These are phyloP conservation scores for Hapalemur alaotrensis DNA, from an alignment of 2,797 vertebrate genomes.

Conservation along the genomic window DNA sequence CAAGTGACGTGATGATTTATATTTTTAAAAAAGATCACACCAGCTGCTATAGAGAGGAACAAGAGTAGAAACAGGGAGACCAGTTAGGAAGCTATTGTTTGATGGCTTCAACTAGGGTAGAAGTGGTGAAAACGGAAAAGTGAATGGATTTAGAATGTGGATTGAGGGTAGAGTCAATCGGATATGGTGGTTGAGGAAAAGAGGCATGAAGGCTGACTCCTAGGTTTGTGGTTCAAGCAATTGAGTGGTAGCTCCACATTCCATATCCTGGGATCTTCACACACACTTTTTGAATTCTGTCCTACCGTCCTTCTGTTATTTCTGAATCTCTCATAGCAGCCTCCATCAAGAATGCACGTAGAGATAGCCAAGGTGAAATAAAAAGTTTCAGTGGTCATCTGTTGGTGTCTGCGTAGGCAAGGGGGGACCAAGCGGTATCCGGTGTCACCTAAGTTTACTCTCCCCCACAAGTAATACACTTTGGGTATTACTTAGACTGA, in stretches of 20 bases:
- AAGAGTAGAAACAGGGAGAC: background rate
- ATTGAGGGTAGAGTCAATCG: background rate
- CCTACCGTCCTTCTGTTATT: background rate
- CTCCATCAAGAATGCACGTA: background rate
- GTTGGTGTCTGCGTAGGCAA: background rate
- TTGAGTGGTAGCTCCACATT: background rate
- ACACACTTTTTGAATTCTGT: background rate
- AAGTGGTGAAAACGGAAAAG: background rate
- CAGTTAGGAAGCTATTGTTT: background rate
- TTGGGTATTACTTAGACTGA: background rate
- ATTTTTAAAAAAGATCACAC: background rate
- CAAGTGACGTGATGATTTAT: background rate
- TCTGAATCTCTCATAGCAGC: background rate
- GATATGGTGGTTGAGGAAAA: background rate
- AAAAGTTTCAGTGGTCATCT: background rate
- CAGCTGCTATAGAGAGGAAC: background rate
- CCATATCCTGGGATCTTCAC: background rate
- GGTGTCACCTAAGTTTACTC: background rate
- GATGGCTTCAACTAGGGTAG: background rate
- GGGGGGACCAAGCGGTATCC: background rate
- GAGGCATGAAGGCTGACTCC: background rate
- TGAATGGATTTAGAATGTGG: background rate
- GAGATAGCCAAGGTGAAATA: background rate
- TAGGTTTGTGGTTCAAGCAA: background rate
- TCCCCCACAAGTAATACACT: background rate